phyloP scores from a whole-genome alignment of 1,140 invertebrate genomes.

The Eupeodes corollae region DNA sequence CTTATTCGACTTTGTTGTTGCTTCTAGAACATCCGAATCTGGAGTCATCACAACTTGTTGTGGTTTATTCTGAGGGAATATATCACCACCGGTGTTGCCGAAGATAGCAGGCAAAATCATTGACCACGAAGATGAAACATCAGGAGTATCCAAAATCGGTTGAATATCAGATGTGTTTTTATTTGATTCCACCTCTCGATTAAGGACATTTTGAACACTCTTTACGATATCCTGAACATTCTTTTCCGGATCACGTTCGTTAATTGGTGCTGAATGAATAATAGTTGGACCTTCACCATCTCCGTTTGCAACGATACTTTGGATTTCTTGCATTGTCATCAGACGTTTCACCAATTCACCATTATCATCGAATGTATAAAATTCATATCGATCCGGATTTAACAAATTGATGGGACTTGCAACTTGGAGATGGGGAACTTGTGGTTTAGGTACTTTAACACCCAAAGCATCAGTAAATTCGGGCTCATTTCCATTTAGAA shows the following conservation, averaged over 20 bases:
- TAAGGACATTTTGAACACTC: constrained; percentile 69
- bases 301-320: constrained; percentile 66
- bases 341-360: constrained; percentile 67
- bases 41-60: constrained; percentile 41
- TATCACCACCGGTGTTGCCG: constrained; percentile 53
- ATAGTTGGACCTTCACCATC: constrained; percentile 48
- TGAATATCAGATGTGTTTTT: constrained; percentile 44
- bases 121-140: constrained; percentile 65
- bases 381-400: constrained; percentile 69
- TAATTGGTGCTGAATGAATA: constrained; percentile 39
- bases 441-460: constrained; percentile 46
- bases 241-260: constrained; percentile 43
- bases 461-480: constrained; percentile 51
- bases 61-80: constrained; percentile 44
- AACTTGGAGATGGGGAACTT: constrained; percentile 40
- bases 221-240: constrained; percentile 67
- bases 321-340: constrained; percentile 73
- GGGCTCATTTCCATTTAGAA: constrained; percentile 45
- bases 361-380: constrained; percentile 70
- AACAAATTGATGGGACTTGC: constrained; percentile 65
- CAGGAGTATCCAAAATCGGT: constrained; percentile 51
- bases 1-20: constrained; percentile 23
- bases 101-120: constrained; percentile 66
- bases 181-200: constrained; percentile 59
- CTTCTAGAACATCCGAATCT: constrained; percentile 44